A percentile compares a stretch with the other conserved stretches of the same genome.
Evolutionary conservation across 2,888 invertebrate species (phyloP).

Genomic region (Drosophila nr. fundita): DNA sequence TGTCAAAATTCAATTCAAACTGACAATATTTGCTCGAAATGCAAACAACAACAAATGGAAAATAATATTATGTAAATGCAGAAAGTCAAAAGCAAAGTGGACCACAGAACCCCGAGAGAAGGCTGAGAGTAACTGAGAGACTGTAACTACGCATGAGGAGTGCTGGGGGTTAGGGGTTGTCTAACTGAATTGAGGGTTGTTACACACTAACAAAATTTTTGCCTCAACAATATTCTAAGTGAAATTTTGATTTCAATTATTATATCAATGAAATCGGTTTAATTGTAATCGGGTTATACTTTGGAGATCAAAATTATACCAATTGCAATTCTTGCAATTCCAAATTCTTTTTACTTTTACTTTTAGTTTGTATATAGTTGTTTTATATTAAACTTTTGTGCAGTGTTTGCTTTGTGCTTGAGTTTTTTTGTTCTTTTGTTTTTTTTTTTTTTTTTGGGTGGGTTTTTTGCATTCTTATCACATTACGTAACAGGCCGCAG

Average conservation of each 20-base stretch:
- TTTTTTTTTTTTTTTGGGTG: slow-evolving; percentile 1
- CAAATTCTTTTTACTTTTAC: not conserved
- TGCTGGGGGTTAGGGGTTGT: not conserved
- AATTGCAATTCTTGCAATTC: not conserved
- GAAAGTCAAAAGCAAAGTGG: slow-evolving; percentile 34
- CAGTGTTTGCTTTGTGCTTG: slow-evolving; percentile 11
- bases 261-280: not conserved
- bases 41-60: slow-evolving; percentile 70
- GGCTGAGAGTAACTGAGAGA: not conserved
- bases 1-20: slow-evolving; percentile 75
- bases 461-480: slow-evolving; percentile 68
- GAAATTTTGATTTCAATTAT: not conserved
- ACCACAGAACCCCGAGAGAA: slow-evolving; percentile 6
- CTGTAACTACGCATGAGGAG: slow-evolving; percentile 3
- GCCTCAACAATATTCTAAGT: not conserved
- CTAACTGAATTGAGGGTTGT: slow-evolving; percentile 35
- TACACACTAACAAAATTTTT: slow-evolving; percentile 4
- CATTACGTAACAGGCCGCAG: slow-evolving; percentile 78
- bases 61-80: slow-evolving; percentile 74
- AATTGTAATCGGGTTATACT: not conserved
- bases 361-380: not conserved
- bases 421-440: not conserved
- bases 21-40: slow-evolving; percentile 57
- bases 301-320: not conserved
- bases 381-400: not conserved